A percentile compares a stretch with the other conserved stretches of the same genome.
Conservation (phyloP, 2,797 vertebrate genomes). For the Amniataba percoides region DNA sequence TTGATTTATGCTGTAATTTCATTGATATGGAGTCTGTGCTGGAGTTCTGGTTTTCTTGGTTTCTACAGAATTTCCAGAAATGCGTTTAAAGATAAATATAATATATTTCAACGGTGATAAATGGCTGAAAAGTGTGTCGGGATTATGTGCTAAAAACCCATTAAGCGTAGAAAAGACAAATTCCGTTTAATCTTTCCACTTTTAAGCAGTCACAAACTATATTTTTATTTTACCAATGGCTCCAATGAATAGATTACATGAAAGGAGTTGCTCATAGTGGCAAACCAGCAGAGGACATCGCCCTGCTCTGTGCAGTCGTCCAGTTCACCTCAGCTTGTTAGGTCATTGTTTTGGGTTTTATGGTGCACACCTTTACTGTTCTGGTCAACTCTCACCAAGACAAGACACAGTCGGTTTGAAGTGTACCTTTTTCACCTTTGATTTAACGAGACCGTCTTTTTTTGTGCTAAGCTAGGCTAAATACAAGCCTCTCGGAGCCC, state of each 20-base stretch:
- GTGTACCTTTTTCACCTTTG: slow-evolving; percentile 13
- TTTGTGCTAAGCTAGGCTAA: slow-evolving; percentile 13
- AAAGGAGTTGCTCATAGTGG: background rate
- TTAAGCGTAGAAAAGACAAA: background rate
- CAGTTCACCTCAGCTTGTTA: background rate
- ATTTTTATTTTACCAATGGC: background rate
- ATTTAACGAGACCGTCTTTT: slow-evolving; percentile 18
- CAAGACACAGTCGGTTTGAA: background rate
- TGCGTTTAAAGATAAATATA: slow-evolving; percentile 20
- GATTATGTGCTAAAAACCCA: background rate
- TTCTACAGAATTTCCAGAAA: slow-evolving; percentile 38
- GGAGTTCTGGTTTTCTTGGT: slow-evolving; percentile 19
- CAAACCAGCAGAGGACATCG: background rate
- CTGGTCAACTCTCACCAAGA: slow-evolving; percentile 4
- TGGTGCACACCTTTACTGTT: background rate
- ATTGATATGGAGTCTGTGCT: slow-evolving; percentile 5
- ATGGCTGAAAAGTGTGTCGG: background rate
- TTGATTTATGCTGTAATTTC: slow-evolving; percentile 63
- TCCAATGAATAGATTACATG: background rate
- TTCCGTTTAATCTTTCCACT: background rate
- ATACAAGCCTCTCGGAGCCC: background rate
- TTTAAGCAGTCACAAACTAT: background rate
- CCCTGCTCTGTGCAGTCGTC: background rate
- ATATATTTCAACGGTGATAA: slow-evolving; percentile 8
- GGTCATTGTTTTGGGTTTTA: slow-evolving; percentile 28